phyloP scores from a whole-genome alignment of 2,888 invertebrate genomes.

The Rhaphigaster nebulosa region DNA sequence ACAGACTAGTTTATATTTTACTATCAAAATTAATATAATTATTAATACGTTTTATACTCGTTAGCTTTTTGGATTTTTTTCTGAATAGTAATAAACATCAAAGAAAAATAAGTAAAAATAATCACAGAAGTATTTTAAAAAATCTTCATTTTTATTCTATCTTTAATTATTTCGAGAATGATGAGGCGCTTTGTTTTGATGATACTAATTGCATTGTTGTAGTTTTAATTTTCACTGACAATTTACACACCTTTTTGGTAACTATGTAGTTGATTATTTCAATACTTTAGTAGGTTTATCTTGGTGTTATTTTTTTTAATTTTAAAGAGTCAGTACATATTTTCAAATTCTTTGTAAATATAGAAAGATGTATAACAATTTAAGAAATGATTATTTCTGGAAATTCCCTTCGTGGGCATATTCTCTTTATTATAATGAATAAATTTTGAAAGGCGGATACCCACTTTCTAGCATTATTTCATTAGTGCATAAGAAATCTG shows the following conservation, averaged over 20 bases:
- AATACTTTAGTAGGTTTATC: background rate
- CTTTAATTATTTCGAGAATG: background rate
- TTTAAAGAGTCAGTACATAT: background rate
- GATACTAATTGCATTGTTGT: background rate
- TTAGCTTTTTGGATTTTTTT: background rate
- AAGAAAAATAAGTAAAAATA: background rate
- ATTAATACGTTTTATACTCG: background rate
- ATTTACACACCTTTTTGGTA: background rate
- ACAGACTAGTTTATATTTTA: background rate
- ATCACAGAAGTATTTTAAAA: background rate
- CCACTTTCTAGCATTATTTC: no score
- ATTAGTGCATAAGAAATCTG: no score
- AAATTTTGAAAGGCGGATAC: no score
- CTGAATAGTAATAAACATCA: no score
- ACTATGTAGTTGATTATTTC: background rate
- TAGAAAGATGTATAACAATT: no score
- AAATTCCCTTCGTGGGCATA: no score
- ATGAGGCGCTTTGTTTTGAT: background rate
- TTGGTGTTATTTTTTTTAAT: background rate
- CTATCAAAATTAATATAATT: background rate
- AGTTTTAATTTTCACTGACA: background rate
- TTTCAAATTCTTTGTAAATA: no score
- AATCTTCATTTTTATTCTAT: background rate
- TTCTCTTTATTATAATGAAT: no score
- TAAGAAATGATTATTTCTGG: no score